Evolutionary conservation across 2,797 vertebrate genomes (phyloP).

Genomic region (Amblyopsis hoosieri): DNA sequence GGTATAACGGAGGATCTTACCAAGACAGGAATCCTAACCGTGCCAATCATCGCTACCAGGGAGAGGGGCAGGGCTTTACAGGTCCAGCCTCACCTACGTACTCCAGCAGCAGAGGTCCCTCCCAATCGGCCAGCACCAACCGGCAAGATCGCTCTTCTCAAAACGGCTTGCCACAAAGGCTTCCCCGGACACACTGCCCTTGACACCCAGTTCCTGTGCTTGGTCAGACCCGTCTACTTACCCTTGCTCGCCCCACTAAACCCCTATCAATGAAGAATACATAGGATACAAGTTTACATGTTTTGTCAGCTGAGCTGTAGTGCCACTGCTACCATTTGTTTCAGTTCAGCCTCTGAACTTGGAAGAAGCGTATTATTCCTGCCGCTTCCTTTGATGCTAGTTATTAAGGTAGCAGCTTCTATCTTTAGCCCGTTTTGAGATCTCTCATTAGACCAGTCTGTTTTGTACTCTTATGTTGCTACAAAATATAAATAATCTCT

Average conservation of each 20-base stretch:
- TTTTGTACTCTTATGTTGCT: slow-evolving; percentile 19
- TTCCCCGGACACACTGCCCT: slow-evolving; percentile 80
- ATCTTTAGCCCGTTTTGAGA: slow-evolving; percentile 45
- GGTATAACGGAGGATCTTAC: slow-evolving; percentile 74
- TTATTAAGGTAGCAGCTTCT: slow-evolving; percentile 38
- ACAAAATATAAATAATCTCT: slow-evolving; percentile 14
- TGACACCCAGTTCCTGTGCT: slow-evolving; percentile 56
- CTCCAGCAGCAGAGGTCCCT: slow-evolving; percentile 57
- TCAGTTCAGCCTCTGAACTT: slow-evolving; percentile 59
- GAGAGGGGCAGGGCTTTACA: slow-evolving; percentile 24
- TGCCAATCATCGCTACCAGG: slow-evolving; percentile 71
- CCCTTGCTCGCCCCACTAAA: slow-evolving; percentile 36
- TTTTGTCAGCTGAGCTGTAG: slow-evolving; percentile 72
- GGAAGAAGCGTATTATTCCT: slow-evolving; percentile 49
- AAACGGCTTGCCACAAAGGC: slow-evolving; percentile 86
- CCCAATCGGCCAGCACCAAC: slow-evolving; percentile 49
- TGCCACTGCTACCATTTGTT: slow-evolving; percentile 68
- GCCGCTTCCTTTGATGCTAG: slow-evolving; percentile 33
- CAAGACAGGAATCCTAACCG: slow-evolving; percentile 74
- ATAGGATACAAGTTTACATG: slow-evolving; percentile 82
- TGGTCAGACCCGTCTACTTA: slow-evolving; percentile 47
- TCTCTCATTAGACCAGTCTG: slow-evolving; percentile 39
- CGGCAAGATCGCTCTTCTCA: slow-evolving; percentile 69
- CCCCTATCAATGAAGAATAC: slow-evolving; percentile 79
- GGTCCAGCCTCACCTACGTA: slow-evolving; percentile 50